A percentile compares a stretch with the other conserved stretches of the same genome.
These are phyloP conservation scores for Odontesthes bonariensis DNA, from an alignment of 2,113 vertebrate genomes.

Conservation along the genomic window DNA sequence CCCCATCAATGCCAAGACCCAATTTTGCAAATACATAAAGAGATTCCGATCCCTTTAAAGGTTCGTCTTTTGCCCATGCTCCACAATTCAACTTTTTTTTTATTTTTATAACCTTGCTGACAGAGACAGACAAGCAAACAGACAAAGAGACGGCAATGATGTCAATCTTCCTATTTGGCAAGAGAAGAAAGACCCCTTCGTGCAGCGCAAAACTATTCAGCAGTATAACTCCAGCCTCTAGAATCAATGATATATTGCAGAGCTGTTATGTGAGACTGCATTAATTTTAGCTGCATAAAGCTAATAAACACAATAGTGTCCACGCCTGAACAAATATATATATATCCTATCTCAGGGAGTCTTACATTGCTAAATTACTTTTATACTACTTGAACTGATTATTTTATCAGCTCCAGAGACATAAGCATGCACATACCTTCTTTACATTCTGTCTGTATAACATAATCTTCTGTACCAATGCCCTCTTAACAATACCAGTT, in stretches of 20 bases:
- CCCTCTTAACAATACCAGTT: conserved; percentile 57
- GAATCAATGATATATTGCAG: conserved; percentile 10
- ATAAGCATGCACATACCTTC: conserved; percentile 2
- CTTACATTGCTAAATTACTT: conserved; percentile 4
- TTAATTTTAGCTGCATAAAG: neutral
- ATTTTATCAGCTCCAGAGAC: neutral
- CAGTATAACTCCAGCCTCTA: conserved; percentile 4
- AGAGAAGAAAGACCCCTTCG: neutral
- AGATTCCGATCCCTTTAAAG: too few species aligned
- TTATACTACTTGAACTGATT: neutral
- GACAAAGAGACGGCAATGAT: neutral
- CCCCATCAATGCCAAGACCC: too few species aligned
- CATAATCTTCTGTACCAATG: conserved; percentile 59
- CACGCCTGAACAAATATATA: neutral
- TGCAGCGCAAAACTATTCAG: conserved; percentile 4
- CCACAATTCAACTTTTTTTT: too few species aligned
- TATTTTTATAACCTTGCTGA: too few species aligned
- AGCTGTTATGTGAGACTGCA: neutral
- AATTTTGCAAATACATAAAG: too few species aligned
- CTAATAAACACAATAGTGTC: neutral
- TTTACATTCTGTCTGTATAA: conserved; percentile 60
- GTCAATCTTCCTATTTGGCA: neutral
- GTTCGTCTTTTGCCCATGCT: too few species aligned
- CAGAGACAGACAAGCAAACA: too few species aligned
- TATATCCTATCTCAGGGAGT: neutral